Percentiles rank a stretch among this genome's conserved stretches.
Evolutionary conservation across 2,113 vertebrate genomes (phyloP).

Genomic region (Acrocephalus kingi): DNA sequence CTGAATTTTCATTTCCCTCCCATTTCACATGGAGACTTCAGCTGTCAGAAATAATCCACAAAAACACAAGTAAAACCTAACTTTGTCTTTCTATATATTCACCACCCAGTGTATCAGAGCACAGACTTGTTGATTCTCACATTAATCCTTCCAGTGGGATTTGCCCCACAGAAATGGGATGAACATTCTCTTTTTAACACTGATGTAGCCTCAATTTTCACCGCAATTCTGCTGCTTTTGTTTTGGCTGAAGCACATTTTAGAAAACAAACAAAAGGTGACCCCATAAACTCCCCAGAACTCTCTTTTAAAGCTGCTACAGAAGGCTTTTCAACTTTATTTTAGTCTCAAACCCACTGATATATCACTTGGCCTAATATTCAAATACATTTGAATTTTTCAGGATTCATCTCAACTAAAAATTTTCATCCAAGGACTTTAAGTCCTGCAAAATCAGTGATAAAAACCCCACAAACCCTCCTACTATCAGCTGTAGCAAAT

Average conservation of each 20-base stretch:
- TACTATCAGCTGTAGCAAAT: not conserved
- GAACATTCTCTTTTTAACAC: not conserved
- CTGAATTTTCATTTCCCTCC: not conserved
- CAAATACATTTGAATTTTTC: not conserved
- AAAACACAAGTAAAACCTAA: not conserved
- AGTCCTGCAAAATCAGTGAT: not conserved
- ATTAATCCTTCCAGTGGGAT: not conserved
- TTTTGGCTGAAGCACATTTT: not conserved
- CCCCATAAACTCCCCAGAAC: not conserved
- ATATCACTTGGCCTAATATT: not conserved
- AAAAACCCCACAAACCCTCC: accelerated
- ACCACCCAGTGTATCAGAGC: not conserved
- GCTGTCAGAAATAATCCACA: not conserved
- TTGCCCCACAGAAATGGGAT: not conserved
- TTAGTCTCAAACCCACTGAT: not conserved
- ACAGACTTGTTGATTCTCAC: not conserved
- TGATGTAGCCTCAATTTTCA: not conserved
- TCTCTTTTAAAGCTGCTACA: not conserved
- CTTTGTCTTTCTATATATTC: not conserved
- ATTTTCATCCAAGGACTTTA: not conserved
- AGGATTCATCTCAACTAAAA: not conserved
- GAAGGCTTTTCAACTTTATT: not conserved
- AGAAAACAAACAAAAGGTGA: not conserved
- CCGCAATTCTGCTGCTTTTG: not conserved
- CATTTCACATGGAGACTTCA: not conserved